These are phyloP conservation scores for Pseudonaja textilis DNA, from an alignment of 2,113 vertebrate genomes.

Conservation along the genomic window DNA sequence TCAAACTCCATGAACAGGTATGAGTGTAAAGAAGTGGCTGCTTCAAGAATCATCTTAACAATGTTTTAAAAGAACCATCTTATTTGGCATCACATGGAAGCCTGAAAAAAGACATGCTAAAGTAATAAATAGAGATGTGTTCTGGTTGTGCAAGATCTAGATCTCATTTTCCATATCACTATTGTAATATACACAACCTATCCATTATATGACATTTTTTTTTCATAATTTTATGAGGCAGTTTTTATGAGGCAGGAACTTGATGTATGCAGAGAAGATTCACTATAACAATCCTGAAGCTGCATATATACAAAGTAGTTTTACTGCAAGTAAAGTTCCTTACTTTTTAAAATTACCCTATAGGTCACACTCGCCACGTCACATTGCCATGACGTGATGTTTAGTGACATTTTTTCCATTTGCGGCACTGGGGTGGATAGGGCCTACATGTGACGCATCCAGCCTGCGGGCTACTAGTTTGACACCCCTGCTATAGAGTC, in stretches of 20 bases:
- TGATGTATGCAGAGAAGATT: not conserved
- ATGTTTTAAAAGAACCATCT: not conserved
- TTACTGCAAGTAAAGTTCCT: not conserved
- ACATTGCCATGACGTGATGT: no score
- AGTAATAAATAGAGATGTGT: not conserved
- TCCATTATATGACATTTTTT: not conserved
- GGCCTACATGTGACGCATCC: no score
- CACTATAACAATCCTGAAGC: not conserved
- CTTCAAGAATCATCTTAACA: not conserved
- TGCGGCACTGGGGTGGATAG: rapidly evolving
- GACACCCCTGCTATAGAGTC: no score
- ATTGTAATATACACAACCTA: not conserved
- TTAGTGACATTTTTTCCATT: no score
- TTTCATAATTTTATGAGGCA: not conserved
- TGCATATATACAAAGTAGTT: not conserved
- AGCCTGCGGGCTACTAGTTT: no score
- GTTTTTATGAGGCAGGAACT: not conserved
- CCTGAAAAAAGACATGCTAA: not conserved
- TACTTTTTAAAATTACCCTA: not conserved
- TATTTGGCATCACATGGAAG: not conserved
- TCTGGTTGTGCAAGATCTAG: not conserved
- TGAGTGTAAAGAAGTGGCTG: not conserved
- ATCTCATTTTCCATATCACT: not conserved
- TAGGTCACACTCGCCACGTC: no score
- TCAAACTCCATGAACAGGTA: not conserved